These are phyloP conservation scores for Aphelenchoides fujianensis DNA, from an alignment of 1,140 invertebrate genomes.

Conservation along the genomic window DNA sequence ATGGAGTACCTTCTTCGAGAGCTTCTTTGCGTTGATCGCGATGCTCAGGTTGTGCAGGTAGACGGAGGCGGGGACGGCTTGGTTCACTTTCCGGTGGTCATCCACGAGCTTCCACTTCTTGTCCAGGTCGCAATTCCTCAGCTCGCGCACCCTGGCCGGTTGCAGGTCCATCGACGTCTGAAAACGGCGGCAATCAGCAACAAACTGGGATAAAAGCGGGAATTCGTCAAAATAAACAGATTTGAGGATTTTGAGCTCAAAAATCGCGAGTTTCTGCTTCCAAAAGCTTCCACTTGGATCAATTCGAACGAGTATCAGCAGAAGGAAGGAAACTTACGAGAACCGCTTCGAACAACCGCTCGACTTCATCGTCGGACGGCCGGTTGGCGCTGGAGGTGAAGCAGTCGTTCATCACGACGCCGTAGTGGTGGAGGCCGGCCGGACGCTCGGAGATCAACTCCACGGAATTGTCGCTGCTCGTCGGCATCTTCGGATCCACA, in stretches of 20 bases:
- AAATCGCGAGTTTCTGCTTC: too few relatives aligned
- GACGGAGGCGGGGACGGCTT: constrained; percentile 45
- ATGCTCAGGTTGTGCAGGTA: constrained; percentile 57
- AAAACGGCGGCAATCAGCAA: too few relatives aligned
- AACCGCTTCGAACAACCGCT: neutral
- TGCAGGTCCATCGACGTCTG: constrained; percentile 97
- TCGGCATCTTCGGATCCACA: constrained; percentile 3
- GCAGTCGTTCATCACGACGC: neutral
- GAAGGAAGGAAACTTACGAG: constrained; percentile 4
- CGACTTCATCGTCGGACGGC: neutral
- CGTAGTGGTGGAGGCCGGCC: neutral
- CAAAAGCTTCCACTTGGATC: too few relatives aligned
- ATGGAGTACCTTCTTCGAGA: neutral
- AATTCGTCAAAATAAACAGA: too few relatives aligned
- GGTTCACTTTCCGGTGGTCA: constrained; percentile 76
- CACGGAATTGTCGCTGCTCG: neutral
- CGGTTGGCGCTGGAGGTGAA: neutral
- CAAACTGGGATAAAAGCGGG: too few relatives aligned
- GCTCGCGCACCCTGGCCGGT: constrained; percentile 92
- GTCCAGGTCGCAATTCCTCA: constrained; percentile 92
- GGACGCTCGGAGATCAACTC: neutral
- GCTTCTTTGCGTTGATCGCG: constrained; percentile 16
- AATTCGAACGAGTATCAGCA: neutral
- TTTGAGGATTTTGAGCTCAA: too few relatives aligned
- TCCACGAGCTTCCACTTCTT: constrained; percentile 99